Evolutionary conservation across 2,797 vertebrate genomes (phyloP), one percentile per base, ranked within the genome.

Genomic region (Brotula barbata): DNA sequence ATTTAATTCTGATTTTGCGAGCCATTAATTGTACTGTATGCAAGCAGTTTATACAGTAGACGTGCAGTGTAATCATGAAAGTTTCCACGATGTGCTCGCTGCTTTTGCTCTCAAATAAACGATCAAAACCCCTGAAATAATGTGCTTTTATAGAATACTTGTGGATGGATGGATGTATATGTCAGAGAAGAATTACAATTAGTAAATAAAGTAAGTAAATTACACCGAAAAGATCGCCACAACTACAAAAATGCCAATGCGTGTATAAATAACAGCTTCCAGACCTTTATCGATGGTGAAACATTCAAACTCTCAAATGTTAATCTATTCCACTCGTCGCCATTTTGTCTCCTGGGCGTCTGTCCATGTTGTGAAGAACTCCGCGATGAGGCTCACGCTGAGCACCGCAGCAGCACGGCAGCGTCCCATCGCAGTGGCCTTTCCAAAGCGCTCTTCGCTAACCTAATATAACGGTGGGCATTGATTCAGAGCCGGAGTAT

Each of bases 251-350:
- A 37, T 3, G 12, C 6, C 20, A 19, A 50, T 56, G 17, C 16
- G 21, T 76, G 58, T 23, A 70, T 55, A 47, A 50, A 52, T 19
- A 36, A 64, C 15, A 41, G 1, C 7, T 11, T 58, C 4, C 19
- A 37, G 31, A 52, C 22, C 25, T 10, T 3, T 8, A 22, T 58
- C 34, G 49, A 28, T n/a, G n/a, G n/a, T n/a, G n/a, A n/a, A n/a
- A n/a, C 39, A 66, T 58, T 70, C 53, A 75, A 46, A 40, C 53
- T 33, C 28, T 61, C 12, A 73, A 82, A 79, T 75, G 67, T 70
- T 70, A 53, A 85, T 71, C 56, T 71, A 68, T 79, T 83, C 33
- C 1, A 44, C 40, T 20, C 14, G 41, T 44, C 36, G 46, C 40
- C 61, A 58, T 56, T 47, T 64, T 47, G n/a, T 64, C 42, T 37